Percentiles rank a stretch among this genome's conserved stretches.
Conservation (phyloP, 2,797 vertebrate species). For the Neomorphus geoffroyi region DNA sequence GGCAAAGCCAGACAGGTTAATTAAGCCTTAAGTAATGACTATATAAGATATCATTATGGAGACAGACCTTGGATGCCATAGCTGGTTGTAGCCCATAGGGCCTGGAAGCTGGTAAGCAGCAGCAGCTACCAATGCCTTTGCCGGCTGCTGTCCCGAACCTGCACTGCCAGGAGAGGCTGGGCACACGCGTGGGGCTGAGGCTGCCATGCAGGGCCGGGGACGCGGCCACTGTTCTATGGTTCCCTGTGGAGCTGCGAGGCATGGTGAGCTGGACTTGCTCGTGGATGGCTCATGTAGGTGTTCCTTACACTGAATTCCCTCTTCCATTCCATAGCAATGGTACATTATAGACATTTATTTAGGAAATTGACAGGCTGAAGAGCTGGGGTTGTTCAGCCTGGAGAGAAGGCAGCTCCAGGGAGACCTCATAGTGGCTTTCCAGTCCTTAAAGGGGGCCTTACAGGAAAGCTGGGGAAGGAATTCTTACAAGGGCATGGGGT, state of each 20-base stretch:
- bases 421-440: too few species aligned
- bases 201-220: accelerated
- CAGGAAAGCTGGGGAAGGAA: too few species aligned
- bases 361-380: too few species aligned
- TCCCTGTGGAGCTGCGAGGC: background rate
- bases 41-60: background rate
- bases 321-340: too few species aligned
- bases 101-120: background rate
- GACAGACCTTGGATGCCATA: background rate
- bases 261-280: accelerated
- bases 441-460: too few species aligned
- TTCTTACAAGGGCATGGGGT: too few species aligned
- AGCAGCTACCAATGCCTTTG: too few species aligned
- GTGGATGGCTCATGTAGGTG: accelerated
- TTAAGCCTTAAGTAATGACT: background rate
- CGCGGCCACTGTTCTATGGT: background rate
- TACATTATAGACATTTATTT: background rate
- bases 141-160: accelerated
- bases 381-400: too few species aligned
- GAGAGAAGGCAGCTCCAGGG: too few species aligned
- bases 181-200: accelerated
- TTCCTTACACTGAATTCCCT: background rate
- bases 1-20: background rate
- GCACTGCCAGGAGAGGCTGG: accelerated
- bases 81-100: background rate